These are phyloP conservation scores for Rhinella marina DNA, from an alignment of 2,797 vertebrate species.

Conservation along the genomic window DNA sequence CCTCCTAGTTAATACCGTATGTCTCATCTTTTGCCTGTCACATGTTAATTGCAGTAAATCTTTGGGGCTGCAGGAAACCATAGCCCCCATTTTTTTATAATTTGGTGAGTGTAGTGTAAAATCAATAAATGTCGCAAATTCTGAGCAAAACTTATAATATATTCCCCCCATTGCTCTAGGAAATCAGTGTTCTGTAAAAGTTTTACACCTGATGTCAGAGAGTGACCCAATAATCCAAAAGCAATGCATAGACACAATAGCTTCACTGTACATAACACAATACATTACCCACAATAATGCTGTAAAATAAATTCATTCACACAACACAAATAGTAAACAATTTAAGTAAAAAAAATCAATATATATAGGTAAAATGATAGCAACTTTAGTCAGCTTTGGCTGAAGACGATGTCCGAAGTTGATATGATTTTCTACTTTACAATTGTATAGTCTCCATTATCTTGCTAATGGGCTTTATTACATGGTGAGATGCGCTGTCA, in stretches of 20 bases:
- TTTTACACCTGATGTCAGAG: neutral
- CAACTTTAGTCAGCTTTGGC: neutral
- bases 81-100: no score
- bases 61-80: no score
- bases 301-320: neutral
- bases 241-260: neutral
- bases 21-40: no score
- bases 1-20: no score
- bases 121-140: no score
- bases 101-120: no score
- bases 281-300: no score
- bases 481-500: neutral
- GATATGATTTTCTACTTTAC: conserved; percentile 1
- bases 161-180: no score
- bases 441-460: neutral
- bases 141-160: no score
- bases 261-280: neutral
- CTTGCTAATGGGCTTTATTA: conserved; percentile 15
- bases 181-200: neutral
- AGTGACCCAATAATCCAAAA: neutral
- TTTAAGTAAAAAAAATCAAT: neutral
- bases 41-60: no score
- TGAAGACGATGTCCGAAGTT: neutral
- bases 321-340: neutral
- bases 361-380: neutral